Evolutionary conservation across 53 echinoderm and acorn worm species (phyloP).

Genomic region (Antedon mediterranea): DNA sequence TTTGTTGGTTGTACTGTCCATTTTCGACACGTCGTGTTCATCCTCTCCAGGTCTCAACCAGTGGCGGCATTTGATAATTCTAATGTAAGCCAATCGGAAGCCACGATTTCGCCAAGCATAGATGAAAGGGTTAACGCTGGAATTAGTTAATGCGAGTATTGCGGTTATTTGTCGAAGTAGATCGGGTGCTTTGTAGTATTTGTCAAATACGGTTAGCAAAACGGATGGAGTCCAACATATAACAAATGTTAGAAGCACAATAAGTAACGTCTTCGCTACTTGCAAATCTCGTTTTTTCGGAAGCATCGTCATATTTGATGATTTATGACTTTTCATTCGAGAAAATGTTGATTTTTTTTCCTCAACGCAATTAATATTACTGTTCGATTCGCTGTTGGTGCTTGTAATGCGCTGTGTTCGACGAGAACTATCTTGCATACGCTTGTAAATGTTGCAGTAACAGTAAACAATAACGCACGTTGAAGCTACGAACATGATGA

Average conservation of each 20-base stretch:
- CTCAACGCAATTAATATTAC: background rate
- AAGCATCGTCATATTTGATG: background rate
- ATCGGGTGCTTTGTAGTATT: slow-evolving; percentile 31
- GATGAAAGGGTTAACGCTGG: slow-evolving; percentile 81
- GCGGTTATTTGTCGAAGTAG: slow-evolving; percentile 41
- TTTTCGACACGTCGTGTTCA: background rate
- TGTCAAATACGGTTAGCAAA: slow-evolving; percentile 41
- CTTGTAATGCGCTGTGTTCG: background rate
- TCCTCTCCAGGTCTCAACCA: background rate
- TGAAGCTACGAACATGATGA: background rate
- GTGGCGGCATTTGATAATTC: background rate
- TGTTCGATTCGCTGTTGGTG: background rate
- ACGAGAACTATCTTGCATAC: background rate
- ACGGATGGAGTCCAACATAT: slow-evolving; percentile 78
- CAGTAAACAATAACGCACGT: background rate
- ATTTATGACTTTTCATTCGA: background rate
- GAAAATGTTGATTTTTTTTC: background rate
- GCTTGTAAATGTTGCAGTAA: background rate
- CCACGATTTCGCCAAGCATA: slow-evolving; percentile 66
- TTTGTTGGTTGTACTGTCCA: background rate
- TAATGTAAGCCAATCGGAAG: slow-evolving; percentile 19
- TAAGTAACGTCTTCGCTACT: slow-evolving; percentile 29
- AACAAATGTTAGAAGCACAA: slow-evolving; percentile 55
- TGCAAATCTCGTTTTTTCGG: background rate
- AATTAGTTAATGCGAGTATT: slow-evolving; percentile 62